Percentiles rank a stretch among this genome's conserved stretches.
Conservation (phyloP, 1,140 invertebrate genomes). For the Drosophila littoralis region DNA sequence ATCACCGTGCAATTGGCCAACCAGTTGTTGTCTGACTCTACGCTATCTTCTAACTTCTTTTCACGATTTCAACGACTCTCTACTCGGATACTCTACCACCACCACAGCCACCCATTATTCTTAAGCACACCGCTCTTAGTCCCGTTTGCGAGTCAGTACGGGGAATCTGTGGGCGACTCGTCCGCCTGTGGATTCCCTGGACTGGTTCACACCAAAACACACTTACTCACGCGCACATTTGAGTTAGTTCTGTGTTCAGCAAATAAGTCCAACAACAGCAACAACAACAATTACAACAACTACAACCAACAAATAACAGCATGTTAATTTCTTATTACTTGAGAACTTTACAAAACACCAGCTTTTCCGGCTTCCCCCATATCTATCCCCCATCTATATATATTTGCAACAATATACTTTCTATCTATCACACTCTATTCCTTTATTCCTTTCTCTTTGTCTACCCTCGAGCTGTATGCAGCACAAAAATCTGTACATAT, state of each 20-base stretch:
- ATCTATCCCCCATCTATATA: constrained; percentile 34
- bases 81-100: constrained; percentile 61
- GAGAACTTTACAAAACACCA: constrained; percentile 57
- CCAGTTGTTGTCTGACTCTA: constrained; percentile 35
- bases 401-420: constrained; percentile 54
- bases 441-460: constrained; percentile 40
- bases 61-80: constrained; percentile 59
- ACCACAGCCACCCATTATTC: constrained; percentile 52
- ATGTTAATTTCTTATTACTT: constrained; percentile 77
- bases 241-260: constrained; percentile 59
- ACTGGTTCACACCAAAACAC: constrained; percentile 30
- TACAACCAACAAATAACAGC: constrained; percentile 79
- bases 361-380: constrained; percentile 19
- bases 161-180: too few species aligned
- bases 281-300: constrained; percentile 68
- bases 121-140: constrained; percentile 79
- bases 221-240: constrained; percentile 54
- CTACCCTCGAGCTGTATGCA: constrained; percentile 3
- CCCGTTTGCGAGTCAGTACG: constrained; percentile 48
- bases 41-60: constrained; percentile 52
- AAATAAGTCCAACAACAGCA: constrained; percentile 81
- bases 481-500: constrained; percentile 58
- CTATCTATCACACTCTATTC: constrained; percentile 30
- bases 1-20: constrained; percentile 15
- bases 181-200: not conserved